phyloP scores from a whole-genome alignment of 2,113 vertebrate species.

The Strix uralensis region DNA sequence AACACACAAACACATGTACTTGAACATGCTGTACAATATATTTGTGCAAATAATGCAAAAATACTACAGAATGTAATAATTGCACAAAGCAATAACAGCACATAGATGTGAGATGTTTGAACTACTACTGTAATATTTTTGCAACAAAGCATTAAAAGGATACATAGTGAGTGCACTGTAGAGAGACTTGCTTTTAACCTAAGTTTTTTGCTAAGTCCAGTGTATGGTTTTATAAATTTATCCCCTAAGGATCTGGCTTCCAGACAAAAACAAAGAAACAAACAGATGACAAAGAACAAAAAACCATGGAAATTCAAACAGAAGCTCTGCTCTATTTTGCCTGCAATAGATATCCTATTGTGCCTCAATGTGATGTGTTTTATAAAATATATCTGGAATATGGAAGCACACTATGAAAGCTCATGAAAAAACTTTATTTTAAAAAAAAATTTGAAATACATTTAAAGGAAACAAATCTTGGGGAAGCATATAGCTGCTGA shows the following conservation, averaged over 20 bases:
- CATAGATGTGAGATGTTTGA: background rate
- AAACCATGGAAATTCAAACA: background rate
- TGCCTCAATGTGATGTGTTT: background rate
- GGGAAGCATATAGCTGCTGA: background rate
- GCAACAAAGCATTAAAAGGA: conserved; percentile 6
- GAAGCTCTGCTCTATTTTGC: conserved; percentile 4
- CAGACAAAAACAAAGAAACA: conserved; percentile 54
- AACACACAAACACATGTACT: background rate
- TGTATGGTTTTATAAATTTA: background rate
- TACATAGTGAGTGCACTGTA: background rate
- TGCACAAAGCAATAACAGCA: background rate
- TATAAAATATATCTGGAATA: background rate
- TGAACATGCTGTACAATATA: background rate
- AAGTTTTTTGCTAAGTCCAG: background rate
- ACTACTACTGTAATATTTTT: background rate
- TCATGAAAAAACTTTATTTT: background rate
- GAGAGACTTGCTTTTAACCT: conserved; percentile 3
- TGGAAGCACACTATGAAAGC: background rate
- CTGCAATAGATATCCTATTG: conserved; percentile 15
- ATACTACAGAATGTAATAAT: background rate
- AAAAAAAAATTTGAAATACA: background rate
- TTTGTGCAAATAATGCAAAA: background rate
- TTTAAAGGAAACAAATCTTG: background rate
- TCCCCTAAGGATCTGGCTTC: background rate
- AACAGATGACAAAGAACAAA: conserved; percentile 45